A percentile compares a stretch with the other conserved stretches of the same genome.
phyloP scores from a whole-genome alignment of 1,140 invertebrate species.

The Oncopodura yosiiana region DNA sequence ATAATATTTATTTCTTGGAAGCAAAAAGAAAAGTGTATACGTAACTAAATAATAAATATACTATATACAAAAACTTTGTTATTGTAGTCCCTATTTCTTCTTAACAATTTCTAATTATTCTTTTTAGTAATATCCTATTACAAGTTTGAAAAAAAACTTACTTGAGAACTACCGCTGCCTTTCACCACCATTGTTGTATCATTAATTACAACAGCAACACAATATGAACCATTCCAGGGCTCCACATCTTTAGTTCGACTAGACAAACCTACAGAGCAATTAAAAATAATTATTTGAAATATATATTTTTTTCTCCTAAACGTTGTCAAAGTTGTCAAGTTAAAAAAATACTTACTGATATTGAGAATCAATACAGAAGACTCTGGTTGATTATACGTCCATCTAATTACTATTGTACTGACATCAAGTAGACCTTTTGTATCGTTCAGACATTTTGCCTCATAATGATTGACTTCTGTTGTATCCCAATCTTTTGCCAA shows the following conservation, averaged over 20 bases:
- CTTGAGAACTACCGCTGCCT: not conserved
- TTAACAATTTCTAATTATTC: too few species aligned
- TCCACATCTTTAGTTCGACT: not conserved
- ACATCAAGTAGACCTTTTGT: constrained; percentile 15
- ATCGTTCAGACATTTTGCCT: constrained; percentile 17
- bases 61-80: too few species aligned
- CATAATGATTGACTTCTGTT: constrained; percentile 16
- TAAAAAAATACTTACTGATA: constrained; percentile 8
- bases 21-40: too few species aligned
- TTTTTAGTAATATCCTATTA: too few species aligned
- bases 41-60: too few species aligned
- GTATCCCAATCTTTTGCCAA: constrained; percentile 24
- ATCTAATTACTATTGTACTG: not conserved
- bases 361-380: not conserved
- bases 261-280: not conserved
- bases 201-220: constrained; percentile 15
- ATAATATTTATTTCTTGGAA: too few species aligned
- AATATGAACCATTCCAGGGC: constrained; percentile 11
- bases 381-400: constrained; percentile 3
- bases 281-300: not conserved
- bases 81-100: too few species aligned
- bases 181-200: constrained; percentile 9
- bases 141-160: not conserved
- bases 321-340: not conserved
- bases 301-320: not conserved